Evolutionary conservation across 1,140 invertebrate species (phyloP).

Genomic region (Cotesia vestalis): DNA sequence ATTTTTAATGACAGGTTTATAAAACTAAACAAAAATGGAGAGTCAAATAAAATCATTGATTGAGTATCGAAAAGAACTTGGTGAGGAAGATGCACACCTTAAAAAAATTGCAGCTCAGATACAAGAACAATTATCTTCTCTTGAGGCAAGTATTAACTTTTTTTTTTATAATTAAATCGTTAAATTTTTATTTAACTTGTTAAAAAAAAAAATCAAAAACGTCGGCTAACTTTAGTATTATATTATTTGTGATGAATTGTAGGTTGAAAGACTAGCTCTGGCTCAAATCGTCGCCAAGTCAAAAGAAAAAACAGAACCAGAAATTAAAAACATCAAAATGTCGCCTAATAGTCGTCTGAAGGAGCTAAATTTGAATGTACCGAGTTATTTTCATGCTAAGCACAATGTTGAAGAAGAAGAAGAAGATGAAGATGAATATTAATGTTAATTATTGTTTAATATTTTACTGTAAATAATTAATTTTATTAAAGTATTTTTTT

Average conservation of each 20-base stretch:
- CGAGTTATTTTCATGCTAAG: neutral
- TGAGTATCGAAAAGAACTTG: conserved; percentile 15
- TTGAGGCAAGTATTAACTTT: conserved; percentile 1
- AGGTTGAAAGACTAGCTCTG: conserved; percentile 10
- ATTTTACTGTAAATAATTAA: neutral
- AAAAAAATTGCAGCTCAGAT: conserved; percentile 10
- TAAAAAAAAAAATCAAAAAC: neutral
- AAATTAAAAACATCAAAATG: neutral
- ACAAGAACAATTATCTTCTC: conserved; percentile 23
- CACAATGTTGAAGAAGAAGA: neutral
- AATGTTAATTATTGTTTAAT: neutral
- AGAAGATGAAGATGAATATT: neutral
- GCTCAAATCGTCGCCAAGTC: neutral
- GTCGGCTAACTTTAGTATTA: neutral
- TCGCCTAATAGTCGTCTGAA: neutral
- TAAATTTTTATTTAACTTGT: neutral
- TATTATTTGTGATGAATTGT: neutral
- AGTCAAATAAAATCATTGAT: neutral
- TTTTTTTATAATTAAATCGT: neutral
- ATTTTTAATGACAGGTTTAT: no score
- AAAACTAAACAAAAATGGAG: conserved; percentile 9
- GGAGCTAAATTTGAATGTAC: neutral
- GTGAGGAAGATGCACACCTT: conserved; percentile 15
- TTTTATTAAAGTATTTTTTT: neutral
- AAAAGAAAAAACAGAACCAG: neutral